Conservation (phyloP, 2,888 invertebrate species). For the Bedellia somnulentella region DNA sequence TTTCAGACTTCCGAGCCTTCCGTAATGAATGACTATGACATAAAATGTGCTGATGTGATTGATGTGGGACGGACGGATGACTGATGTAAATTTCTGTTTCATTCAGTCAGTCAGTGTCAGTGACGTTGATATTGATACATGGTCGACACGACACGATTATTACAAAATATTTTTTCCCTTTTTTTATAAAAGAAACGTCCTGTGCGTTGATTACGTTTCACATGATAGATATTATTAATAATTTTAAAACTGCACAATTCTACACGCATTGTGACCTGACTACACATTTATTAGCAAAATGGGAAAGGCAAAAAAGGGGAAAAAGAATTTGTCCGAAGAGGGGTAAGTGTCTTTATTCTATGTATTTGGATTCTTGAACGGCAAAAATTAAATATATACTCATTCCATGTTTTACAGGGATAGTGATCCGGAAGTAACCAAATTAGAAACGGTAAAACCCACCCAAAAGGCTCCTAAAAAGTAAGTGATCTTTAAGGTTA, state of each 20-base stretch:
- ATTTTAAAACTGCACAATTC: constrained; percentile 32
- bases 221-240: constrained; percentile 49
- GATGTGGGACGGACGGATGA: too few species aligned
- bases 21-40: too few species aligned
- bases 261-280: constrained; percentile 47
- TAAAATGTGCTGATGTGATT: too few species aligned
- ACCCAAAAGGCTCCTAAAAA: constrained; percentile 37
- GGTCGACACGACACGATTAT: constrained; percentile 31
- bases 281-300: constrained; percentile 37
- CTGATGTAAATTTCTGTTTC: too few species aligned
- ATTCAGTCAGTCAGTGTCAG: too few species aligned
- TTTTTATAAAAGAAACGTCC: constrained; percentile 27
- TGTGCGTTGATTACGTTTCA: constrained; percentile 42
- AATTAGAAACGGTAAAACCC: constrained; percentile 37
- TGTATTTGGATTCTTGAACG: constrained; percentile 23
- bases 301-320: constrained; percentile 83
- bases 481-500: constrained; percentile 47
- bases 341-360: constrained; percentile 57
- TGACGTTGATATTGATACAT: constrained; percentile 48
- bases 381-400: constrained; percentile 10
- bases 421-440: constrained; percentile 59
- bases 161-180: constrained; percentile 13
- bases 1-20: too few species aligned
- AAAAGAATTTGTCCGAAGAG: constrained; percentile 75
- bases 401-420: constrained; percentile 51